These are phyloP conservation scores for Neosilurus hyrtlii DNA, from an alignment of 2,797 vertebrate genomes.

Conservation along the genomic window DNA sequence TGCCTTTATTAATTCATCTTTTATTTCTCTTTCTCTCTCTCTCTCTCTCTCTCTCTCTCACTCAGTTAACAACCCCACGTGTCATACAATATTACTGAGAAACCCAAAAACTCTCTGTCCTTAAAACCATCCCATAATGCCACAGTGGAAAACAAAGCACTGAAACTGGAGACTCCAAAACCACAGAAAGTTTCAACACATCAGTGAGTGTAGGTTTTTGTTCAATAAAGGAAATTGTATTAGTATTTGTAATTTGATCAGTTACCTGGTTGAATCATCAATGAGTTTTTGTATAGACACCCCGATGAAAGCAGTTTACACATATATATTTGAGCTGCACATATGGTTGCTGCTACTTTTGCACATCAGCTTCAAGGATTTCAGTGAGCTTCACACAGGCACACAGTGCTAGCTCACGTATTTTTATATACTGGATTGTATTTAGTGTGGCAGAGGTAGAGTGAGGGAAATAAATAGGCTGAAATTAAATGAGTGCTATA, in stretches of 20 bases:
- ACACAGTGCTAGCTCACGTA: neutral
- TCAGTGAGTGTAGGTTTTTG: neutral
- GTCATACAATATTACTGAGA: neutral
- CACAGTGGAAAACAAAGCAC: neutral
- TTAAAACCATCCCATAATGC: neutral
- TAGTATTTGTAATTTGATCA: neutral
- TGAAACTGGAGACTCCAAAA: neutral
- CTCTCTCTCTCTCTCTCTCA: neutral
- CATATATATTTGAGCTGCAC: neutral
- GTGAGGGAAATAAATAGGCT: slow-evolving; percentile 10
- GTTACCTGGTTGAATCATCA: neutral
- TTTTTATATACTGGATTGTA: slow-evolving; percentile 5
- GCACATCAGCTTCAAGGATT: slow-evolving; percentile 18
- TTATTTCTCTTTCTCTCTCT: no score
- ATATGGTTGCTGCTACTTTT: slow-evolving; percentile 4
- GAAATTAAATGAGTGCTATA: slow-evolving; percentile 15
- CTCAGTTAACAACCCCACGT: no score
- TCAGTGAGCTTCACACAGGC: neutral
- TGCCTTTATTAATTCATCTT: no score
- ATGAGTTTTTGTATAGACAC: neutral
- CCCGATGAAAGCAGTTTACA: neutral
- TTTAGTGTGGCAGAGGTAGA: neutral
- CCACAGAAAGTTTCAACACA: neutral
- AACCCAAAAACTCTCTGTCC: neutral
- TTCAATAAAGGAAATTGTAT: neutral